Evolutionary conservation across 2,888 invertebrate species (phyloP), one percentile per base, ranked within the genome.

Genomic region (Ceramica pisi): DNA sequence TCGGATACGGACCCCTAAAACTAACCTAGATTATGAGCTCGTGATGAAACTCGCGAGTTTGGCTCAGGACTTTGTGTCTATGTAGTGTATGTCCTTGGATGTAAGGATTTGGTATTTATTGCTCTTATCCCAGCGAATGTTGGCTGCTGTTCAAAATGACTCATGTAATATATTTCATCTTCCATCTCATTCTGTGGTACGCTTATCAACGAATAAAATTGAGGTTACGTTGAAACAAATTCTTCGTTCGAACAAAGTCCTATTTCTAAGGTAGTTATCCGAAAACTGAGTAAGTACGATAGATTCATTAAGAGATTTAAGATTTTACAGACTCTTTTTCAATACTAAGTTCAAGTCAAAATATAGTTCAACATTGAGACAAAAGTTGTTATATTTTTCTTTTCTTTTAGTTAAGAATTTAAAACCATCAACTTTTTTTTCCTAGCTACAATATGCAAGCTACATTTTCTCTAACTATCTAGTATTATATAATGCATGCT

Each of bases 11-110:
- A 31, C 4, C 31, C 31, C 31, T 78, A 78, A 74, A 75, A 72
- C 72, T 82, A 79, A 79, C 79, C 74, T 56, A 82, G 75, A 69
- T 67, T 67, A 61, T 50, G 63, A 62, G 63, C 31, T 51, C 53
- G 56, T 67, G 69, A 71, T 69, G 81, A 77, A 71, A 66, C 50
- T 81, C 48, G 63, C 66, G 35, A 50, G 70, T 46, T 75, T 60
- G 35, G 53, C 56, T 38, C 38, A 6, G 63, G 50, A 19, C 12
- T 38, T 55, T 31, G 21, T 51, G 41, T 44, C 48, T 61, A 31
- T 66, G 5, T 77, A 26, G 9, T 50, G 56, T 44, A 35, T 26
- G 67, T 65, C 65, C 26, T 67, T 56, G 26, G 44, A 19, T 59
- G 14, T 59, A 31, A 67, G 69, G 66, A 75, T 64, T 67, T 63